A percentile compares a stretch with the other conserved stretches of the same genome.
Conservation (phyloP, 2,797 vertebrate genomes). For the Microctenopoma lineatum region DNA sequence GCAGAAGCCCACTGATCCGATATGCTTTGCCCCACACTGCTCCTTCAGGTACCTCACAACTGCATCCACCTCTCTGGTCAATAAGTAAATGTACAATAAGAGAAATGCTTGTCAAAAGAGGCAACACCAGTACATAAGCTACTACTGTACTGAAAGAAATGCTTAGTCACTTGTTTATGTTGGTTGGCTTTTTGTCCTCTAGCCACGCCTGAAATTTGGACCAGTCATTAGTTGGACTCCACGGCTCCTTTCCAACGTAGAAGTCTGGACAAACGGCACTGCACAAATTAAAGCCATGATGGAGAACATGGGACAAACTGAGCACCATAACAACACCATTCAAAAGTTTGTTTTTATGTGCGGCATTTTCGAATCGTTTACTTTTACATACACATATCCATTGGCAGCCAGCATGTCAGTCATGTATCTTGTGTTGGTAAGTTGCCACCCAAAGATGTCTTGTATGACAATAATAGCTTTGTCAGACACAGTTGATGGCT, state of each 20-base stretch:
- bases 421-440: conserved; percentile 93
- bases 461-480: conserved; percentile 91
- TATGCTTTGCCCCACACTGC: conserved; percentile 74
- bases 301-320: not conserved
- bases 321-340: not conserved
- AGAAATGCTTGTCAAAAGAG: not conserved
- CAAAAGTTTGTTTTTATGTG: no score
- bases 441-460: conserved; percentile 91
- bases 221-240: conserved; percentile 80
- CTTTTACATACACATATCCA: conserved; percentile 88
- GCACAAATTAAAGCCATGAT: conserved; percentile 15
- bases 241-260: conserved; percentile 84
- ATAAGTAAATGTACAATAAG: not conserved
- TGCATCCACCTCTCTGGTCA: conserved; percentile 80
- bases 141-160: not conserved
- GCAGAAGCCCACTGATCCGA: conserved; percentile 84
- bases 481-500: conserved; percentile 78
- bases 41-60: conserved; percentile 84
- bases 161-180: conserved; percentile 83
- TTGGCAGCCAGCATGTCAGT: conserved; percentile 89
- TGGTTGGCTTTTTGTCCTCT: conserved; percentile 80
- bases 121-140: not conserved
- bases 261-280: conserved; percentile 87
- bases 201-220: conserved; percentile 83
- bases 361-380: no score